phyloP scores from a whole-genome alignment of 23 tunicate species.

The Trididemnum miniatum region DNA sequence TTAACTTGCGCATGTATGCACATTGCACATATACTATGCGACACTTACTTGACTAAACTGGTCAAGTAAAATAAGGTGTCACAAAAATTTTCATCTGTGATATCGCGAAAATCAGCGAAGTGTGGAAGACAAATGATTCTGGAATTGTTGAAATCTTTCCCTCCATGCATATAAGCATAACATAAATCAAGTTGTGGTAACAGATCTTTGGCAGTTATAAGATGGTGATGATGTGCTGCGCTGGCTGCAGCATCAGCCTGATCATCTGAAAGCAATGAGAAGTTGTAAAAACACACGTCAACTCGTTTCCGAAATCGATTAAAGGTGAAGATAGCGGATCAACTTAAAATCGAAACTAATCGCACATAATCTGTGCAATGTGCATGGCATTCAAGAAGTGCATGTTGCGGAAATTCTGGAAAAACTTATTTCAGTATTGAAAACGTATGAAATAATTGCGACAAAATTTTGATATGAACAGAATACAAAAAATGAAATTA shows the following conservation, averaged over 20 bases:
- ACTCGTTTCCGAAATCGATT: too few species aligned
- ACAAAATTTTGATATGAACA: too few species aligned
- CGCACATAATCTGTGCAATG: too few species aligned
- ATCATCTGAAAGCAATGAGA: not conserved
- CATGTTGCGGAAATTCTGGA: too few species aligned
- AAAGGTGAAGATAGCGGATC: too few species aligned
- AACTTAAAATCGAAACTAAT: too few species aligned
- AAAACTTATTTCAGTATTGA: too few species aligned
- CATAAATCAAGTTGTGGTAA: constrained; percentile 32
- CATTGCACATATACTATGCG: not conserved
- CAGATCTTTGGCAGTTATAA: constrained; percentile 26
- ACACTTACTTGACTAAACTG: constrained; percentile 20
- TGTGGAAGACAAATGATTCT: constrained; percentile 52
- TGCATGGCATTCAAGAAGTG: too few species aligned
- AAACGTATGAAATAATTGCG: too few species aligned
- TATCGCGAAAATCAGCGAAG: constrained; percentile 29
- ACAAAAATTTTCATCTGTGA: constrained; percentile 36
- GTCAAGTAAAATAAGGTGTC: constrained; percentile 37
- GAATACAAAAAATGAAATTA: too few species aligned
- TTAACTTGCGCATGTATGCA: too few species aligned
- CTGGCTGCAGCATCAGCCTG: not conserved
- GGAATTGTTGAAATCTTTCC: constrained; percentile 34
- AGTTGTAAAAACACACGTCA: too few species aligned
- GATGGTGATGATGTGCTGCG: not conserved
- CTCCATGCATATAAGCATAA: constrained; percentile 63